A percentile compares a stretch with the other conserved stretches of the same genome.
phyloP scores from a whole-genome alignment of 2,888 invertebrate genomes.

The Sipunculus nudus region DNA sequence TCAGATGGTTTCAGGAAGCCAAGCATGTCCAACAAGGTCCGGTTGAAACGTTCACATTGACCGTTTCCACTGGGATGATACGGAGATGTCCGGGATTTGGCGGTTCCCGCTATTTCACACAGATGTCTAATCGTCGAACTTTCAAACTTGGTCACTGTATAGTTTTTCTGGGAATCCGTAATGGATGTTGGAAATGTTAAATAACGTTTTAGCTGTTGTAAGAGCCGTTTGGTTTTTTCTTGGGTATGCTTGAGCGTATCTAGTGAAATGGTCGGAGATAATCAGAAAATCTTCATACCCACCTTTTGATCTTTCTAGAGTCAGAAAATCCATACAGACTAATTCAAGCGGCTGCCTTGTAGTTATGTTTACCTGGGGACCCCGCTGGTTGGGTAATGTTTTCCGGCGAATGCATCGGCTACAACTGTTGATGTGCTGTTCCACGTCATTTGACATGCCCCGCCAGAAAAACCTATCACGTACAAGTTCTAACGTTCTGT shows the following conservation, averaged over 20 bases:
- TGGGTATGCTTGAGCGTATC: constrained; percentile 31
- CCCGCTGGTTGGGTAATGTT: neutral
- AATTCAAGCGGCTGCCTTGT: constrained; percentile 30
- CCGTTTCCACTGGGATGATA: constrained; percentile 29
- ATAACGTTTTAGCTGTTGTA: constrained; percentile 30
- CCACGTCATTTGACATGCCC: no score
- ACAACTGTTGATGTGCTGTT: neutral
- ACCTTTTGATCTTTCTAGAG: constrained; percentile 22
- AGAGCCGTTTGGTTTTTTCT: constrained; percentile 25
- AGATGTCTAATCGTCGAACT: neutral
- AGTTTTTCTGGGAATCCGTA: constrained; percentile 26
- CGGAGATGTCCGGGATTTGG: constrained; percentile 8
- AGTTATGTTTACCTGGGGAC: constrained; percentile 9
- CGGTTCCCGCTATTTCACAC: neutral
- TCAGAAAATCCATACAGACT: constrained; percentile 30
- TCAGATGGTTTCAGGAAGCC: constrained; percentile 21
- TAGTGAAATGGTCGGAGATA: constrained; percentile 33
- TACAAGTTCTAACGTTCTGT: no score
- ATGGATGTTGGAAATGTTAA: constrained; percentile 22
- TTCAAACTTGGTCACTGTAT: constrained; percentile 11
- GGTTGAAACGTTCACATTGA: constrained; percentile 41
- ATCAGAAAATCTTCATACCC: constrained; percentile 28
- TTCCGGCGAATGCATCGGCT: neutral
- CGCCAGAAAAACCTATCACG: no score
- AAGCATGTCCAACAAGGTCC: constrained; percentile 34